Evolutionary conservation across 1,140 invertebrate species (phyloP), one percentile per base, ranked within the genome.

Genomic region (Venustaconcha ellipsiformis): DNA sequence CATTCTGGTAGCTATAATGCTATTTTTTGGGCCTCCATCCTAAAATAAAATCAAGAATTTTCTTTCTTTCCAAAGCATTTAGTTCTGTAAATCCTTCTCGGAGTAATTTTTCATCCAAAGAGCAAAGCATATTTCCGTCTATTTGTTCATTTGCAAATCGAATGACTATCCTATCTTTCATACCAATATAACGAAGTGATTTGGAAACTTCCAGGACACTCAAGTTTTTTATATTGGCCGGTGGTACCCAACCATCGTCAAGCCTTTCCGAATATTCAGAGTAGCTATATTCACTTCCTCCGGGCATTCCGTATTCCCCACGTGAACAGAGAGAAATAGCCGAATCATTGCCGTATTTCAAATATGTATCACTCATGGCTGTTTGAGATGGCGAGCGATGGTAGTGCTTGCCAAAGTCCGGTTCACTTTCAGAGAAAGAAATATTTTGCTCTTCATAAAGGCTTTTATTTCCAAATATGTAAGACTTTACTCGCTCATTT

Each of bases 61-160:
- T 89, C 64, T 89, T 89, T 0, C 86, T 76, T 75, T 89, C 88
- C 57, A 89, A 76, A 15, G 85, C 81, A 79, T 89, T 89, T 18
- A 89, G 75, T 68, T 88, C 86, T 13, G 88, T 87, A 69, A 89
- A 89, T 1, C 88, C 88, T 65, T 88, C 88, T n/a, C 81, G 80
- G 17, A 89, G 75, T 11, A 87, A 80, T 60, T 85, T 84, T 26
- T 85, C 81, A 71, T 88, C 85, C 20, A 89, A 70, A 14, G 83
- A 83, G 58, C 82, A 82, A 37, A 89, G 59, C 79, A 88, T 81
- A 62, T 83, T 83, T 2, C 88, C 88, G 71, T 89, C 88, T 58
- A 89, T 86, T 75, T 88, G 87, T 78, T 89, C 87, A n/a, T 88
- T 82, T 15, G 83, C 75, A 70, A 89, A 85, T 18, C 85, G 76